These are phyloP conservation scores for Brevipalpus yothersi DNA, from an alignment of 1,140 invertebrate genomes.

Conservation along the genomic window DNA sequence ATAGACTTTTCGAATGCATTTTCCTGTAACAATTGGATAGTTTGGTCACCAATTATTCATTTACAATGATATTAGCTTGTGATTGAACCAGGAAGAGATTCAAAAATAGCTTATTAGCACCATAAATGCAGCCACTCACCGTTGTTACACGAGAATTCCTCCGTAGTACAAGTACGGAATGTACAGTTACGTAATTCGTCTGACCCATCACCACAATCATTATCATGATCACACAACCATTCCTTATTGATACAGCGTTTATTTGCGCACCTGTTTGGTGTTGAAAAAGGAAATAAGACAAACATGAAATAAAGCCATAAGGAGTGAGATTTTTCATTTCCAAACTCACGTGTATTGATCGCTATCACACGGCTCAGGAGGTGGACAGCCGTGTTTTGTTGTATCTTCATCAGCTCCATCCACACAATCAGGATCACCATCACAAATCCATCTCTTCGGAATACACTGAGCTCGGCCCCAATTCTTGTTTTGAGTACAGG, in stretches of 20 bases:
- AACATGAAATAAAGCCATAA: too few relatives aligned
- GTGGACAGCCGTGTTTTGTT: constrained; percentile 50
- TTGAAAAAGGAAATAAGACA: too few relatives aligned
- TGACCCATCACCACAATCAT: constrained; percentile 20
- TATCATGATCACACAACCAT: constrained; percentile 23
- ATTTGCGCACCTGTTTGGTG: constrained; percentile 41
- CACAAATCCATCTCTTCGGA: constrained; percentile 75
- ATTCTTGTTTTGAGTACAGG: constrained; percentile 59
- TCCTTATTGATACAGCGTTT: constrained; percentile 56
- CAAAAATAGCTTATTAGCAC: too few relatives aligned
- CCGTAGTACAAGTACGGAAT: constrained; percentile 37
- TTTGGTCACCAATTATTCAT: too few relatives aligned
- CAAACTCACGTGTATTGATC: constrained; percentile 38
- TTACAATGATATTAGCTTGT: too few relatives aligned
- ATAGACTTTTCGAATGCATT: constrained; percentile 65
- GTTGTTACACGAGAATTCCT: constrained; percentile 73
- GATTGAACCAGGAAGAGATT: too few relatives aligned
- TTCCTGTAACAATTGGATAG: constrained; percentile 17
- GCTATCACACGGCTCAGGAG: constrained; percentile 45
- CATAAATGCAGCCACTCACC: constrained; percentile 22
- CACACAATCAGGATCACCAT: constrained; percentile 82
- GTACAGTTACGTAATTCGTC: constrained; percentile 17
- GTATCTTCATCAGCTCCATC: constrained; percentile 87
- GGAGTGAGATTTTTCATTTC: too few relatives aligned
- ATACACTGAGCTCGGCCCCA: constrained; percentile 83